Percentiles rank a stretch among this genome's conserved stretches.
These are phyloP conservation scores for Chauna torquata DNA, from an alignment of 2,113 vertebrate species.

Conservation along the genomic window DNA sequence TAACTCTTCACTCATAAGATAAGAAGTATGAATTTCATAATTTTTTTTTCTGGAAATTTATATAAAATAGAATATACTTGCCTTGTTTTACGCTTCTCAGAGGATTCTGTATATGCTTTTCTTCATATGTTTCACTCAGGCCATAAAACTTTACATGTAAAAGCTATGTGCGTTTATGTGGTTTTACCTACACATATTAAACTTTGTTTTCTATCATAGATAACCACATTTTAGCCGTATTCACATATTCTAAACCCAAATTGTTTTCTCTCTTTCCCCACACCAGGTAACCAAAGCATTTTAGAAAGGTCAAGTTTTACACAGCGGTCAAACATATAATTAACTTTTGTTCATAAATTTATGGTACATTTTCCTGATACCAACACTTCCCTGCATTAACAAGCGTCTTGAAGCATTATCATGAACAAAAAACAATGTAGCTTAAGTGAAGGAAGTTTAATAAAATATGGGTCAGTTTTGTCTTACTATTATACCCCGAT, in stretches of 20 bases:
- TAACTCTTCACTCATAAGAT: neutral
- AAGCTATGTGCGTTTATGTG: neutral
- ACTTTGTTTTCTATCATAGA: neutral
- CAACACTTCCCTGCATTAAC: neutral
- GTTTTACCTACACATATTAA: neutral
- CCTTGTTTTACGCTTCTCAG: neutral
- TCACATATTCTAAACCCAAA: neutral
- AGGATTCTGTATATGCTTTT: neutral
- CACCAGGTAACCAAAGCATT: neutral
- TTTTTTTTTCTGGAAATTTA: neutral
- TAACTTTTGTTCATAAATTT: neutral
- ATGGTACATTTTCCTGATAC: neutral
- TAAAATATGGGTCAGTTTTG: neutral
- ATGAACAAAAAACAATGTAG: neutral
- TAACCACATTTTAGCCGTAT: neutral
- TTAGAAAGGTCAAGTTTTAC: neutral
- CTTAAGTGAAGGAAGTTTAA: neutral
- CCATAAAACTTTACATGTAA: neutral
- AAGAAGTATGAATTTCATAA: neutral
- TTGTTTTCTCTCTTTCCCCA: neutral
- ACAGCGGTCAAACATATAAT: neutral
- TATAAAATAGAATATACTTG: neutral
- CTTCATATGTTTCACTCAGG: neutral
- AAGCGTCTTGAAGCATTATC: neutral
- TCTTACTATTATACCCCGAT: neutral